Percentiles rank a stretch among this genome's conserved stretches.
These are phyloP conservation scores for Harlomillsia oculata DNA, from an alignment of 1,140 invertebrate species.

Conservation along the genomic window DNA sequence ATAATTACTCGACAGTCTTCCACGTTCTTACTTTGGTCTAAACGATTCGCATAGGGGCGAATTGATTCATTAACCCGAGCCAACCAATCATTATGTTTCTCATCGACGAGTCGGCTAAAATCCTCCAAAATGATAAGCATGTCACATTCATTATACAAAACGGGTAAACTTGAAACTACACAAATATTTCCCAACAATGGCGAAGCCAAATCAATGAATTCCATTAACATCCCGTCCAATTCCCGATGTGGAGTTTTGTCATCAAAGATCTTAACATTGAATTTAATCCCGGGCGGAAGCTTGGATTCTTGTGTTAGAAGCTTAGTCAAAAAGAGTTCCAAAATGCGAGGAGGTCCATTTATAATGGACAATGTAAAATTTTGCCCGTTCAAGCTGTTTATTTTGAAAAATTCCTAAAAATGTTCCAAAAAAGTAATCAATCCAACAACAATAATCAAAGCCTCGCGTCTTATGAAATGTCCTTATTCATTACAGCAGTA, in stretches of 20 bases:
- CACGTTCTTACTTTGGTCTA: slow-evolving; percentile 1
- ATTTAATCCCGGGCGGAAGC: slow-evolving; percentile 5
- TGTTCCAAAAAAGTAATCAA: not conserved
- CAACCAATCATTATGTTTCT: slow-evolving; percentile 22
- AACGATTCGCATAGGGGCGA: slow-evolving; percentile 2
- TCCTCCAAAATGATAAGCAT: slow-evolving; percentile 28
- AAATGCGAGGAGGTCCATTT: slow-evolving; percentile 16
- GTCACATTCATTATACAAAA: slow-evolving; percentile 18
- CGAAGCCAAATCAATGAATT: slow-evolving; percentile 29
- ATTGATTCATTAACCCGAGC: slow-evolving; percentile 16
- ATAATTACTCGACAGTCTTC: slow-evolving; percentile 19
- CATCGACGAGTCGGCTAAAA: slow-evolving; percentile 10
- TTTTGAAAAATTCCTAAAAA: not conserved
- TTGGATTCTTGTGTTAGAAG: slow-evolving; percentile 26
- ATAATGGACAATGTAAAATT: slow-evolving; percentile 25
- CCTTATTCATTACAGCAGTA: too few species aligned
- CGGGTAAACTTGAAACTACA: slow-evolving; percentile 1
- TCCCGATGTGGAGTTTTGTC: slow-evolving; percentile 5
- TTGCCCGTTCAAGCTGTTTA: too few species aligned
- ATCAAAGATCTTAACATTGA: slow-evolving; percentile 29
- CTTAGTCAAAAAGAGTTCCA: slow-evolving; percentile 27
- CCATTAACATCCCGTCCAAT: slow-evolving; percentile 31
- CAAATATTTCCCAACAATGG: slow-evolving; percentile 16
- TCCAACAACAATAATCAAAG: too few species aligned
- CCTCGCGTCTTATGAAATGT: too few species aligned